Evolutionary conservation across 2,113 vertebrate genomes (phyloP).

Genomic region (Rhegmatorhina hoffmannsi): DNA sequence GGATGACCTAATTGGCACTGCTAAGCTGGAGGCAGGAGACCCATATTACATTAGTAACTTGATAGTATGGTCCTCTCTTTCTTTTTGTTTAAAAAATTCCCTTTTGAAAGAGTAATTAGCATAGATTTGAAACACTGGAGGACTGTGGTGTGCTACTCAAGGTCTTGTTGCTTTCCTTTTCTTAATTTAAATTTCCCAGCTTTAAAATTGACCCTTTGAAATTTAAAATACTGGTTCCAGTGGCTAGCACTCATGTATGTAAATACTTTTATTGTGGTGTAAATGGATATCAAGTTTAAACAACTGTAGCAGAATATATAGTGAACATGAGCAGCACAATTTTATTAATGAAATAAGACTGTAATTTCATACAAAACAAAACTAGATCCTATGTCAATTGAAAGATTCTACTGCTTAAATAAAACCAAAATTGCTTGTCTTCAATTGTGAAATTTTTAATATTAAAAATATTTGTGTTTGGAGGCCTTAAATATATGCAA

Average conservation of each 20-base stretch:
- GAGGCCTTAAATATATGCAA: background rate
- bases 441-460: background rate
- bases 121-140: background rate
- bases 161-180: background rate
- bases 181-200: slow-evolving; percentile 15
- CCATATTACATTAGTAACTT: background rate
- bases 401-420: background rate
- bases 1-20: background rate
- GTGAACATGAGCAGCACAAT: background rate
- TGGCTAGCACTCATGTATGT: background rate
- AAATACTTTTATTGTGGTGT: background rate
- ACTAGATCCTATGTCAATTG: background rate
- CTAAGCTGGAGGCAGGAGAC: background rate
- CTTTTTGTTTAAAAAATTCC: background rate
- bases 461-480: background rate
- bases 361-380: background rate
- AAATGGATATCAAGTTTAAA: background rate
- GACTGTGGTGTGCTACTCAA: background rate
- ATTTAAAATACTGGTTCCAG: background rate
- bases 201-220: slow-evolving; percentile 38
- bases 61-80: background rate
- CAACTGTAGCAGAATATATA: background rate
- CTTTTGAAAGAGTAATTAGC: background rate
- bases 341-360: slow-evolving; percentile 12
- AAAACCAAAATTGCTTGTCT: background rate